phyloP scores from a whole-genome alignment of 2,113 vertebrate species.

The Glaucomys volans region DNA sequence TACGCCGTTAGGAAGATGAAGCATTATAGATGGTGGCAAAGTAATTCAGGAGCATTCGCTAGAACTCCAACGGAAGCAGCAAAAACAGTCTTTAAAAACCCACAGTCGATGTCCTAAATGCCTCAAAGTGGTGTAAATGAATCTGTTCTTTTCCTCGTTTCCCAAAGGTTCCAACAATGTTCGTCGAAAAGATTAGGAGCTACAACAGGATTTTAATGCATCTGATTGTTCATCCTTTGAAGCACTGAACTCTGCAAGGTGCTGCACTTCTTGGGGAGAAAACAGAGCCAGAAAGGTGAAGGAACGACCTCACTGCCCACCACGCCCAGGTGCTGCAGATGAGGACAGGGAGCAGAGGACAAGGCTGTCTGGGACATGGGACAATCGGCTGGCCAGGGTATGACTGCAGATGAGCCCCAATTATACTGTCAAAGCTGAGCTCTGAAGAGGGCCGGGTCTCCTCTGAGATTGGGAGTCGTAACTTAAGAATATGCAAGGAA shows the following conservation, averaged over 20 bases:
- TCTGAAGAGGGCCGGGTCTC: too few relatives aligned
- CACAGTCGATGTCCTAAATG: neutral
- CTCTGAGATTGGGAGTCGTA: neutral
- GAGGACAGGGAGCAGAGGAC: neutral
- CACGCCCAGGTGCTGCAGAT: rapidly evolving
- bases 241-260: neutral
- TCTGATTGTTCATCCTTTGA: neutral
- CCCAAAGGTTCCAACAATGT: neutral
- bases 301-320: neutral
- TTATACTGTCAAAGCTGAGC: neutral
- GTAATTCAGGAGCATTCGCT: neutral
- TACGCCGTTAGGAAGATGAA: neutral
- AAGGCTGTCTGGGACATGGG: neutral
- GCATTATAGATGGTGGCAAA: neutral
- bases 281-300: neutral
- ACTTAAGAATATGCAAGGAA: neutral
- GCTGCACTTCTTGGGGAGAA: neutral
- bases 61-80: neutral
- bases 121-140: neutral
- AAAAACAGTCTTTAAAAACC: neutral
- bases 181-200: neutral
- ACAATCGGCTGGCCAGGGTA: neutral
- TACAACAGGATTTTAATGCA: neutral
- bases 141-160: neutral
- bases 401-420: neutral